A percentile compares a stretch with the other conserved stretches of the same genome.
phyloP scores from a whole-genome alignment of 2,797 vertebrate genomes.

The Acropternis orthonyx region DNA sequence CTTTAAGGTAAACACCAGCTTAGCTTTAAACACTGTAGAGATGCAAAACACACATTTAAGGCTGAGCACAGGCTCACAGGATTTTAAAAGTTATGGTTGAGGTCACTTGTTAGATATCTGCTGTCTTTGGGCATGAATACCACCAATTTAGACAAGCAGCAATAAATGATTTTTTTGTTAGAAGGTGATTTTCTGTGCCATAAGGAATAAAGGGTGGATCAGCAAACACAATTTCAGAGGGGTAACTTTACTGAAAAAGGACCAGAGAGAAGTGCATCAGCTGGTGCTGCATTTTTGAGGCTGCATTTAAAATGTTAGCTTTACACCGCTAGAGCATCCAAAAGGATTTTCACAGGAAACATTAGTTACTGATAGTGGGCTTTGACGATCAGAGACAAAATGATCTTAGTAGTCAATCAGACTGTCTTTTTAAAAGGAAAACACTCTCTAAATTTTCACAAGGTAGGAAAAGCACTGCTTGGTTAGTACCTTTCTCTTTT shows the following conservation, averaged over 20 bases:
- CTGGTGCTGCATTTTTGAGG: neutral
- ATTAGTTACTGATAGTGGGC: neutral
- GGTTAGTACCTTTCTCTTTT: neutral
- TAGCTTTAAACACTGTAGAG: neutral
- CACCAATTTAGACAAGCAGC: neutral
- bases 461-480: neutral
- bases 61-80: neutral
- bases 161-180: neutral
- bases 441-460: neutral
- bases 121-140: neutral
- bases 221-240: neutral
- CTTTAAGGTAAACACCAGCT: neutral
- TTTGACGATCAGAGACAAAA: neutral
- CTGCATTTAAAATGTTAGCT: neutral
- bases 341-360: neutral
- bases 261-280: neutral
- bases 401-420: neutral
- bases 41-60: neutral
- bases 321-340: accelerated
- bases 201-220: neutral
- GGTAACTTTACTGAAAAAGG: neutral
- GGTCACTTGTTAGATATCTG: neutral
- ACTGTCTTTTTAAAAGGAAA: neutral
- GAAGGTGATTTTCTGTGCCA: neutral
- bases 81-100: neutral